Evolutionary conservation across 2,888 invertebrate genomes (phyloP).

Genomic region (Opisthograptis luteolata): DNA sequence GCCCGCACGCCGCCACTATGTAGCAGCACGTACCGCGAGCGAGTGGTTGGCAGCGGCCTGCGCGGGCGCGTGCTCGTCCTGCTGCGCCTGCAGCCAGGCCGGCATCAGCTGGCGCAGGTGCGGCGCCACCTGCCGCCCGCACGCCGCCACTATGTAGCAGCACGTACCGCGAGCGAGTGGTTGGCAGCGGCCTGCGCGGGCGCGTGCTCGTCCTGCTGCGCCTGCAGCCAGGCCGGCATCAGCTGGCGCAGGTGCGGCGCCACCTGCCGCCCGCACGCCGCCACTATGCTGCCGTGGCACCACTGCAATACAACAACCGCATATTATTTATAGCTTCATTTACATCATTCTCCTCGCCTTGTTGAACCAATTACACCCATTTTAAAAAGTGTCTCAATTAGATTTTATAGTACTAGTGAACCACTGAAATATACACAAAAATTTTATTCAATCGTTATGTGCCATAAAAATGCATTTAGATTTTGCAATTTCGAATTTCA

Average conservation of each 20-base stretch:
- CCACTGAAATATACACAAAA: no score
- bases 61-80: conserved; percentile 94
- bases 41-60: conserved; percentile 45
- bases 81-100: conserved; percentile 93
- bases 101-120: conserved; percentile 91
- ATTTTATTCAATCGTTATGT: no score
- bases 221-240: conserved; percentile 93
- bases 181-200: conserved; percentile 83
- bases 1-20: no score
- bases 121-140: conserved; percentile 91
- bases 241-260: conserved; percentile 92
- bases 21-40: conserved; percentile 43
- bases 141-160: no score
- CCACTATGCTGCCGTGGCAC: conserved; percentile 88
- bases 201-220: conserved; percentile 93
- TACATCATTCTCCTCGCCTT: no score
- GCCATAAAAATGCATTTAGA: no score
- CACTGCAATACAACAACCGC: conserved; percentile 68
- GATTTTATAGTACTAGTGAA: no score
- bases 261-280: conserved; percentile 87
- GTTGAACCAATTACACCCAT: no score
- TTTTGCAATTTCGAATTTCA: no score
- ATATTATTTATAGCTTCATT: no score
- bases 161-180: conserved; percentile 47
- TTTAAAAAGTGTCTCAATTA: no score